Evolutionary conservation across 2,888 invertebrate genomes (phyloP).

Genomic region (Cheilosia pagana): DNA sequence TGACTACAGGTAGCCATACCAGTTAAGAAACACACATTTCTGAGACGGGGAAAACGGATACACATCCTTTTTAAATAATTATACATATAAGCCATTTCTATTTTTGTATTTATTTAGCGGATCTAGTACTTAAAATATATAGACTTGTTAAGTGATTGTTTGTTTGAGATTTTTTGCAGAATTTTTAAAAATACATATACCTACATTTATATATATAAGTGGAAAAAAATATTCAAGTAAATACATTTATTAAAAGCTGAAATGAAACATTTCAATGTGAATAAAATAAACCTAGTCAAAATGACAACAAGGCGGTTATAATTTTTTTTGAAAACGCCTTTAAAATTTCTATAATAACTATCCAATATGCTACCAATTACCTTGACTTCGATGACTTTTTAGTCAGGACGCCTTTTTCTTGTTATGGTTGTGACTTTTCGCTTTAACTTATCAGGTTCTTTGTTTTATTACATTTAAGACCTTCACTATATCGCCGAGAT

Average conservation of each 20-base stretch:
- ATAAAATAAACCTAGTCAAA: slow-evolving; percentile 77
- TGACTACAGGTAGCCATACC: slow-evolving; percentile 75
- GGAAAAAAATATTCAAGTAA: neutral
- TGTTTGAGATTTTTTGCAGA: slow-evolving; percentile 14
- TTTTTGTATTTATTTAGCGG: slow-evolving; percentile 57
- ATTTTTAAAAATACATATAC: neutral
- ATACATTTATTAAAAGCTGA: slow-evolving; percentile 11
- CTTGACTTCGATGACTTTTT: no score
- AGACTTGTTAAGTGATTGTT: slow-evolving; percentile 32
- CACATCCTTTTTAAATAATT: slow-evolving; percentile 7
- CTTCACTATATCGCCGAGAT: neutral
- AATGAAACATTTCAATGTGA: slow-evolving; percentile 37
- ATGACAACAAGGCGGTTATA: slow-evolving; percentile 65
- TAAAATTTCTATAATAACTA: neutral
- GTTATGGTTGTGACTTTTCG: neutral
- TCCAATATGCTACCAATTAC: no score
- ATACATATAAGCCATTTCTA: slow-evolving; percentile 31
- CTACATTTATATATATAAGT: slow-evolving; percentile 1
- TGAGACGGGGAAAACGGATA: slow-evolving; percentile 1
- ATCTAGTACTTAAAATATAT: slow-evolving; percentile 49
- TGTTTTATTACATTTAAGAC: neutral
- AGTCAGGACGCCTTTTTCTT: neutral
- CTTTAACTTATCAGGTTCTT: neutral
- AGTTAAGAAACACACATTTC: slow-evolving; percentile 43
- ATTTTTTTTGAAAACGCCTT: slow-evolving; percentile 3